Evolutionary conservation across 2,797 vertebrate genomes (phyloP), one percentile per base, ranked within the genome.

Genomic region (Nyctalus aviator): DNA sequence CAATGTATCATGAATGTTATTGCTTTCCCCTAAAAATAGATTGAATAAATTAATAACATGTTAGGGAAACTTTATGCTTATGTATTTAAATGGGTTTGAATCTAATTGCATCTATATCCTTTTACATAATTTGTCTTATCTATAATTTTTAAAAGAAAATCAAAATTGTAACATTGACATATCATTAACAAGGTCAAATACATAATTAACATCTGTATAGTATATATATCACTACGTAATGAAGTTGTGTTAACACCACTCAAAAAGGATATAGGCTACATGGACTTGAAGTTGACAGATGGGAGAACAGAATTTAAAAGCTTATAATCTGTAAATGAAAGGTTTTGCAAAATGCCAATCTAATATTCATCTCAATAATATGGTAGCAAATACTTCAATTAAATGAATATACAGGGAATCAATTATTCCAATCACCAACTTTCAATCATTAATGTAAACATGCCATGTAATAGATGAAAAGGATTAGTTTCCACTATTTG

Each of bases 271-370:
- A 97, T 90, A 97, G 50, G 88, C 96, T 94, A 90, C 91, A 97
- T n/a, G 92, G 73, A 93, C 94, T 94, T 97, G 96, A 97, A 96
- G 95, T 79, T 93, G 97, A 97, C 96, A 97, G 96, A 97, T 95
- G 94, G 96, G 86, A 97, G 27, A 68, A 94, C 88, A 97, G 96
- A 97, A 97, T 84, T 96, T 90, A 96, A 97, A 97, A 87, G 86
- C 92, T n/a, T 87, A 93, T 55, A 95, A 92, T 90, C 84, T 94
- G 97, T 71, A 97, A 97, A 96, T 96, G 96, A 96, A 96, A 97
- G 90, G 69, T 93, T 97, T 96, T 97, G 25, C 82, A 94, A 97
- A 97, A 97, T 97, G 94, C 90, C 95, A 96, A 64, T 91, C 90
- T 96, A 94, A 97, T 93, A 95, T 87, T 95, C 68, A 78, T 48